Percentiles rank a stretch among this genome's conserved stretches.
Conservation (phyloP, 2,888 invertebrate genomes). For the Carterocephalus palaemon region DNA sequence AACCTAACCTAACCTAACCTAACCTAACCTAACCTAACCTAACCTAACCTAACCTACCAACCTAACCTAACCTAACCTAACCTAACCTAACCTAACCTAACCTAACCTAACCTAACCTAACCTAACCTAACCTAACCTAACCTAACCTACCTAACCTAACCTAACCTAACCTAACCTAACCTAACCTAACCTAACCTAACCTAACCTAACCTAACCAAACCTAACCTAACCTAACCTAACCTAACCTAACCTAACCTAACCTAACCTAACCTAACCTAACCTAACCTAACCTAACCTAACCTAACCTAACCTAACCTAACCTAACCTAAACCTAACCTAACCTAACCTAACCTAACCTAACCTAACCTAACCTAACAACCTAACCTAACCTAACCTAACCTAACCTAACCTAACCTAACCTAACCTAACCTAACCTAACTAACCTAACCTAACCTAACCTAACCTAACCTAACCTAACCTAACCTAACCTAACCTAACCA, state of each 20-base stretch:
- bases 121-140: conserved; percentile 24
- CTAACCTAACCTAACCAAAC: conserved; percentile 20
- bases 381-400: conserved; percentile 15
- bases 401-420: conserved; percentile 17
- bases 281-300: conserved; percentile 27
- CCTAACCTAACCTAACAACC: conserved; percentile 27
- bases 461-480: conserved; percentile 27
- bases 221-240: conserved; percentile 25
- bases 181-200: conserved; percentile 30
- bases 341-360: conserved; percentile 20
- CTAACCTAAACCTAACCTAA: conserved; percentile 26
- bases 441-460: conserved; percentile 25
- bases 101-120: conserved; percentile 20
- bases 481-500: conserved; percentile 36
- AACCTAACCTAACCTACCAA: conserved; percentile 24
- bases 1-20: conserved; percentile 21
- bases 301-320: conserved; percentile 26
- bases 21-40: conserved; percentile 18
- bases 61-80: conserved; percentile 20
- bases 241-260: conserved; percentile 26
- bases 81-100: conserved; percentile 15
- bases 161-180: conserved; percentile 18
- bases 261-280: conserved; percentile 28
- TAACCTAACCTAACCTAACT: conserved; percentile 23
- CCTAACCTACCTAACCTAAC: conserved; percentile 19